Base-by-base conservation (phyloP, 2,888 invertebrate species). In the Eupithecia vulgata region DNA sequence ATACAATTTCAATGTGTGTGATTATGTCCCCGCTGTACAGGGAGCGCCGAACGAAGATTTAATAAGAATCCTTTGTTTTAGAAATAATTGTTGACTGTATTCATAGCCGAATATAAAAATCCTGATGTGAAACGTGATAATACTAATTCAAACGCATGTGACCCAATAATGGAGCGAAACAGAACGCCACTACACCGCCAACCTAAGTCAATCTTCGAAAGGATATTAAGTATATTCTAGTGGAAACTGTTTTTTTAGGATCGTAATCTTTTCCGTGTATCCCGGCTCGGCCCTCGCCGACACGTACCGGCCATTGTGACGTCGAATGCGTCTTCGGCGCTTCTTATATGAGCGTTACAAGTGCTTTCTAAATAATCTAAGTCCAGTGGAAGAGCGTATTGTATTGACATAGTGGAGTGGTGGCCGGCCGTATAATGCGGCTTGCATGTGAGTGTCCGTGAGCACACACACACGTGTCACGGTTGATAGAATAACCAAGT, bases 351-450 rank as follows among this genome's bases (percentile, higher is more conserved):
- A 94, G 92, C 94, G 92, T 94, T 94, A 95, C 94, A 94, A 95
- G 95, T 95, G 95, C 95, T 95, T 95, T 95, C 94, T 95, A 95
- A 95, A 95, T 95, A 95, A 95, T 94, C 95, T 94, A 94, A 95
- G 95, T 95, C 95, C 94, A 92, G 93, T 87, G 90, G 93, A 93
- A 93, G 93, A 94, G 93, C 91, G 94, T 94, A 94, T 94, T 94
- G 94, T 95, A 95, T 95, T 95, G 94, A 95, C 95, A 95, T 86
- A 95, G 95, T 92, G 90, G 92, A 94, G 93, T 95, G 94, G 94
- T 93, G 93, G 92, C 93, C 93, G 93, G 94, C 92, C 90, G 92
- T 94, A 94, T 95, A 94, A 94, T 93, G 88, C 92, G 84, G 78
- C 76, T 77, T 78, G 81, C 74, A 79, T 88, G 91, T 92, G 93